These are phyloP conservation scores for Oxygymnocypris stewartii DNA, from an alignment of 2,113 vertebrate genomes.

Conservation along the genomic window DNA sequence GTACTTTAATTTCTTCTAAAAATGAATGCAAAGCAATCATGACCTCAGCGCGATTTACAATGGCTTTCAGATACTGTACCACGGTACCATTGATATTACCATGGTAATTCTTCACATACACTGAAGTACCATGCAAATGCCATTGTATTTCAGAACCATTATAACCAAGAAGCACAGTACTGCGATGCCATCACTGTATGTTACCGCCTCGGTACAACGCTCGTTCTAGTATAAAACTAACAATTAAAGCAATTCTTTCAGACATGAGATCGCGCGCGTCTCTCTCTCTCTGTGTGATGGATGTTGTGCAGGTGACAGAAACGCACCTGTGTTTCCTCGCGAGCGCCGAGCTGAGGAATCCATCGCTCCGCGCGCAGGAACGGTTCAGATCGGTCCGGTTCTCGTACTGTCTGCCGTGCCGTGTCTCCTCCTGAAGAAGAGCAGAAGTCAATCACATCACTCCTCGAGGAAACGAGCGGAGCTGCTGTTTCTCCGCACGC, in stretches of 20 bases:
- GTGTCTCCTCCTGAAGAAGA: background rate
- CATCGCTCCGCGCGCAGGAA: constrained; percentile 5
- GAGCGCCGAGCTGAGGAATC: constrained; percentile 36
- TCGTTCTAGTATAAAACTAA: background rate
- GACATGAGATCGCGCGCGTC: background rate
- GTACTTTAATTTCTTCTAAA: background rate
- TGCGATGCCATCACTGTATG: background rate
- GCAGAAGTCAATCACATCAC: background rate
- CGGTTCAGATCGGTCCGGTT: background rate
- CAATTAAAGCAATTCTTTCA: background rate
- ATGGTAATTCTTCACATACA: background rate
- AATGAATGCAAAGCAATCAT: background rate
- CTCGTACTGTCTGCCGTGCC: background rate
- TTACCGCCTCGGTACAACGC: background rate
- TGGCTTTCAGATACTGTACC: background rate
- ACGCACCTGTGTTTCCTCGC: constrained; percentile 55
- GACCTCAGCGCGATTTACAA: background rate
- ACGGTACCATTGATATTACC: background rate
- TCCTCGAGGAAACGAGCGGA: background rate
- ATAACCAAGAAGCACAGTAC: background rate
- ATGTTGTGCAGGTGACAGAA: constrained; percentile 55
- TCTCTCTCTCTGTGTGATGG: background rate
- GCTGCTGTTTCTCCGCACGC: constrained; percentile 2
- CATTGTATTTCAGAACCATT: background rate
- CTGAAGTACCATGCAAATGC: background rate